Percentiles rank a stretch among this genome's conserved stretches.
Conservation (phyloP, 2,888 invertebrate species). For the Hipparchia semele region DNA sequence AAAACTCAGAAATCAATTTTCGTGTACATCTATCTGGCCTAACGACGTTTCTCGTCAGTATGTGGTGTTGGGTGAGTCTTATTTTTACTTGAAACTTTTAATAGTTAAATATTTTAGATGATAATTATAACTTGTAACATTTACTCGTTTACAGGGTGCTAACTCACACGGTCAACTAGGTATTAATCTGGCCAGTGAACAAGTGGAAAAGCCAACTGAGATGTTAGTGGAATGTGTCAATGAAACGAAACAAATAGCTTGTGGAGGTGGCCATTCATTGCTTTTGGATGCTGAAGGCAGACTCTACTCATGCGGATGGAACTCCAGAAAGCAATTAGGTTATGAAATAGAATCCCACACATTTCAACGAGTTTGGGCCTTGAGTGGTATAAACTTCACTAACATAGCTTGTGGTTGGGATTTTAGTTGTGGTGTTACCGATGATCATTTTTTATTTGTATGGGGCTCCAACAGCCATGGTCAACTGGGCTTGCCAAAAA, state of each 20-base stretch:
- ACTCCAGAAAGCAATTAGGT: constrained; percentile 88
- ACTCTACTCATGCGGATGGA: constrained; percentile 91
- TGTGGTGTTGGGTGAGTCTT: constrained; percentile 56
- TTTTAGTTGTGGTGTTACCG: constrained; percentile 88
- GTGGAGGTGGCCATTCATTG: constrained; percentile 91
- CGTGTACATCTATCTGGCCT: background rate
- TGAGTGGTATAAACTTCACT: constrained; percentile 81
- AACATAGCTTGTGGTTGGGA: constrained; percentile 92
- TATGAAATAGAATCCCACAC: constrained; percentile 73
- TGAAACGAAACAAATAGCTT: constrained; percentile 85
- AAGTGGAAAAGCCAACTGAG: constrained; percentile 83
- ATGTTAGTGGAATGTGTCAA: constrained; percentile 69
- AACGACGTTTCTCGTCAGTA: background rate
- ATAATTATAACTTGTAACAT: background rate
- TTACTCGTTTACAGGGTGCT: constrained; percentile 84
- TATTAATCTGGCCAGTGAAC: constrained; percentile 86
- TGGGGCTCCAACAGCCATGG: constrained; percentile 94
- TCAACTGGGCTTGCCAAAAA: constrained; percentile 87
- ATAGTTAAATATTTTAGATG: no score
- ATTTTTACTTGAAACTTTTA: background rate
- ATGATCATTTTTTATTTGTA: constrained; percentile 86
- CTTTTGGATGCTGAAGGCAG: constrained; percentile 86
- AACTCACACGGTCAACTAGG: constrained; percentile 93
- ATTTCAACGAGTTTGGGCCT: constrained; percentile 84
- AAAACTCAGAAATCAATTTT: background rate